Conservation (phyloP, 2,888 invertebrate species). For the Chouioia cunea region DNA sequence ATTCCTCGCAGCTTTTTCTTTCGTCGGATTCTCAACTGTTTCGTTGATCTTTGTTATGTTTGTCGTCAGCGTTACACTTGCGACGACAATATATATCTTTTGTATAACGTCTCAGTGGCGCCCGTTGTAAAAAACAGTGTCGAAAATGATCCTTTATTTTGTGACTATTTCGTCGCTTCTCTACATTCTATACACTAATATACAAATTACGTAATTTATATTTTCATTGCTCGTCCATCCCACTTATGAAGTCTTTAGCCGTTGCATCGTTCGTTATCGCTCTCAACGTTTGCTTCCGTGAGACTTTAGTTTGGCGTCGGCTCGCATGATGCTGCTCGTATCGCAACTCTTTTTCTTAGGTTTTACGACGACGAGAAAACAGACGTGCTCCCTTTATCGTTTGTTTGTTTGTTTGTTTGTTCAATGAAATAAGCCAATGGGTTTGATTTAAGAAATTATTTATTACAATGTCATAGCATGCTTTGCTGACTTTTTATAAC, state of each 20-base stretch:
- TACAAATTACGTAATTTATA: conserved; percentile 67
- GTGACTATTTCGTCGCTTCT: conserved; percentile 64
- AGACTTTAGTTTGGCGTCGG: conserved; percentile 53
- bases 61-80: conserved; percentile 46
- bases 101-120: conserved; percentile 53
- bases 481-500: neutral
- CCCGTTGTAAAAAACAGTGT: conserved; percentile 68
- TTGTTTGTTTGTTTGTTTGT: too few relatives aligned
- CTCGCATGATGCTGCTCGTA: conserved; percentile 50
- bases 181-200: conserved; percentile 69
- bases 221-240: conserved; percentile 62
- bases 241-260: conserved; percentile 63
- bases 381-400: too few relatives aligned
- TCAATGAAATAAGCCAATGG: too few relatives aligned
- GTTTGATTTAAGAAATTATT: too few relatives aligned
- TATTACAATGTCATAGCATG: conserved; percentile 7
- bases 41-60: conserved; percentile 47
- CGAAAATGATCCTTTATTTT: conserved; percentile 66
- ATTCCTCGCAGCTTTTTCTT: conserved; percentile 26
- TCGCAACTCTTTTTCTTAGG: neutral
- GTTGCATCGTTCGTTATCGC: conserved; percentile 5
- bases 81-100: conserved; percentile 32
- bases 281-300: conserved; percentile 39
- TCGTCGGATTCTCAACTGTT: conserved; percentile 35
- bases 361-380: too few relatives aligned